Evolutionary conservation across 2,113 vertebrate genomes (phyloP).

Genomic region (Acanthisitta chloris): DNA sequence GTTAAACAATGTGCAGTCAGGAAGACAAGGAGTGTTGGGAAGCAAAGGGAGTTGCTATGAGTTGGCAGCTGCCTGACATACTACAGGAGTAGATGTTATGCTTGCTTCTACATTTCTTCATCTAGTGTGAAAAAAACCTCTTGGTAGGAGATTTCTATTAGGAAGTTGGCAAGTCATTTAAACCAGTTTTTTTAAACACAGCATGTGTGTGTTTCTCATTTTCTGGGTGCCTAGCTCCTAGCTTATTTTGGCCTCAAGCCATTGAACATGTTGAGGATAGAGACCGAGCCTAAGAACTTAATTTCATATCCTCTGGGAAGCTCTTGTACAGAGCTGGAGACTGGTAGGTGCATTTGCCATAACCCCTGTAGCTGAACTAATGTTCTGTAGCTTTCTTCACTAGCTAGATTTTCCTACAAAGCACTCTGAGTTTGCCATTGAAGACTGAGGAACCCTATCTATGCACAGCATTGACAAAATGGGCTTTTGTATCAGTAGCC

Average conservation of each 20-base stretch:
- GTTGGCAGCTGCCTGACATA: neutral
- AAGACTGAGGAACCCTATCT: neutral
- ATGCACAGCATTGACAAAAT: neutral
- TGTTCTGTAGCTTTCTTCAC: neutral
- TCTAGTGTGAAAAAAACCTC: neutral
- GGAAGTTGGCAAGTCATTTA: neutral
- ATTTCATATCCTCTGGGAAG: slow-evolving; percentile 15
- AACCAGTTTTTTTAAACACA: slow-evolving; percentile 9
- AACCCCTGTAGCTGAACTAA: slow-evolving; percentile 26
- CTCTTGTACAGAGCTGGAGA: neutral
- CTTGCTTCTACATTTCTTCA: neutral
- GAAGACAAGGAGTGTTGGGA: neutral
- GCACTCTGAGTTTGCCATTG: neutral
- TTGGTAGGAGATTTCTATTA: neutral
- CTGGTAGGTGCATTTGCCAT: neutral
- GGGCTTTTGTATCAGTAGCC: neutral
- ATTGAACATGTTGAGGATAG: neutral
- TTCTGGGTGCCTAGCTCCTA: slow-evolving; percentile 47
- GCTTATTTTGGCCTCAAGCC: slow-evolving; percentile 31
- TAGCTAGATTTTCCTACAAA: neutral
- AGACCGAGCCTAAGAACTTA: slow-evolving; percentile 21
- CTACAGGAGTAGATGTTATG: neutral
- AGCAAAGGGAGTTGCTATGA: neutral
- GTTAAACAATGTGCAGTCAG: neutral
- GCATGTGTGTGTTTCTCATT: slow-evolving; percentile 41